Evolutionary conservation across 2,113 vertebrate genomes (phyloP).

Genomic region (Hippocampus barbouri): DNA sequence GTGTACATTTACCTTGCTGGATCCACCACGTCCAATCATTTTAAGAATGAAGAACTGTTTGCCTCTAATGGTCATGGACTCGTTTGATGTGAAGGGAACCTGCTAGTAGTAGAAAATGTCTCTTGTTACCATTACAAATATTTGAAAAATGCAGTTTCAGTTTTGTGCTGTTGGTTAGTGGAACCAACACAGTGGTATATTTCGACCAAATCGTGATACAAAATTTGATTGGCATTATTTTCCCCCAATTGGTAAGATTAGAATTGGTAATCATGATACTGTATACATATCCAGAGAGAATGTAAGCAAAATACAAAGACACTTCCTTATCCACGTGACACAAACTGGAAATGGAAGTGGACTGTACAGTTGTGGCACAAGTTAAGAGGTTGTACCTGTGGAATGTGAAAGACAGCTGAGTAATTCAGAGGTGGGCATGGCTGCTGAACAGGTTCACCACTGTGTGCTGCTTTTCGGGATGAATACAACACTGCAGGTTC

Average conservation of each 20-base stretch:
- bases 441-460: constrained; percentile 47
- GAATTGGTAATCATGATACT: neutral
- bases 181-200: neutral
- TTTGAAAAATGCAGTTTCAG: neutral
- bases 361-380: neutral
- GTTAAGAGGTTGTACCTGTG: constrained; percentile 49
- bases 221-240: neutral
- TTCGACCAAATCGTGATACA: neutral
- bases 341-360: neutral
- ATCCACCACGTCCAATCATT: constrained; percentile 93
- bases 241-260: neutral
- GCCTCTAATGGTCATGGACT: constrained; percentile 85
- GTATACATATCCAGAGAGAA: neutral
- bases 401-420: constrained; percentile 37
- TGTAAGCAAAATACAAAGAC: neutral
- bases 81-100: constrained; percentile 75
- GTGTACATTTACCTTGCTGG: constrained; percentile 81
- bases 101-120: constrained; percentile 42
- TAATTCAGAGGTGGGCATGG: constrained; percentile 61
- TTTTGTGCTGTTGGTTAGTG: neutral
- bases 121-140: neutral
- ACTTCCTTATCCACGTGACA: neutral
- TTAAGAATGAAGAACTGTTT: constrained; percentile 87
- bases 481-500: constrained; percentile 56
- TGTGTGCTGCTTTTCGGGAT: constrained; percentile 75